These are phyloP conservation scores for Chinchilla lanigera DNA, from an alignment of 2,113 vertebrate species.

Conservation along the genomic window DNA sequence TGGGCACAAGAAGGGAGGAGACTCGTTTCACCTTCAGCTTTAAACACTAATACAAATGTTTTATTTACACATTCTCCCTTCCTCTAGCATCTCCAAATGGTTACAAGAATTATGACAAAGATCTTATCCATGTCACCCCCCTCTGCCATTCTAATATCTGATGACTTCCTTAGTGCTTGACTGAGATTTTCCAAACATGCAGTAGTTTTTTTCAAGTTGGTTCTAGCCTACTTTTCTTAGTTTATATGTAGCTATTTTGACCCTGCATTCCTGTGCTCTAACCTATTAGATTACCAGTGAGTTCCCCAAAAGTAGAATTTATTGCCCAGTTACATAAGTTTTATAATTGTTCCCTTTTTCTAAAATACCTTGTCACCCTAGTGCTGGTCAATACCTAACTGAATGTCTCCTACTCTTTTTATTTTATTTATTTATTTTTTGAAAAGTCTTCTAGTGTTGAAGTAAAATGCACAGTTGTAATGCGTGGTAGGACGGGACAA, in stretches of 20 bases:
- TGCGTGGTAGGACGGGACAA: too few relatives aligned
- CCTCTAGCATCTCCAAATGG: background rate
- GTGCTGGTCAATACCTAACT: background rate
- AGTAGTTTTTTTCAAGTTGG: background rate
- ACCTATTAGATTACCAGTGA: background rate
- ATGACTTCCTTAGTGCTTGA: background rate
- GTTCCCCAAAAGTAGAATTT: background rate
- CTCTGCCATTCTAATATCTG: background rate
- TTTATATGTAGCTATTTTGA: background rate
- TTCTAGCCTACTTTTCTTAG: background rate
- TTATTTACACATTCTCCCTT: background rate
- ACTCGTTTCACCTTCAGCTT: conserved; percentile 42
- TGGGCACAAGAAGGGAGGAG: too few relatives aligned
- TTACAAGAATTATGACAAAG: background rate
- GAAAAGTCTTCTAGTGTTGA: too few relatives aligned
- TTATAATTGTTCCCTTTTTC: background rate
- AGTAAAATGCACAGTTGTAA: too few relatives aligned
- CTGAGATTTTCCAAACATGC: background rate
- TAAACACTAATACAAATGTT: conserved; percentile 53
- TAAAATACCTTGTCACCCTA: background rate
- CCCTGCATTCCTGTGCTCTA: background rate
- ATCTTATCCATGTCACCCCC: background rate
- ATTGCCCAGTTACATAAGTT: background rate
- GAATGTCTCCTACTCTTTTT: background rate
- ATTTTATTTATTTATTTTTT: too few relatives aligned